These are phyloP conservation scores for Actenoides hombroni DNA, from an alignment of 2,113 vertebrate species.

Conservation along the genomic window DNA sequence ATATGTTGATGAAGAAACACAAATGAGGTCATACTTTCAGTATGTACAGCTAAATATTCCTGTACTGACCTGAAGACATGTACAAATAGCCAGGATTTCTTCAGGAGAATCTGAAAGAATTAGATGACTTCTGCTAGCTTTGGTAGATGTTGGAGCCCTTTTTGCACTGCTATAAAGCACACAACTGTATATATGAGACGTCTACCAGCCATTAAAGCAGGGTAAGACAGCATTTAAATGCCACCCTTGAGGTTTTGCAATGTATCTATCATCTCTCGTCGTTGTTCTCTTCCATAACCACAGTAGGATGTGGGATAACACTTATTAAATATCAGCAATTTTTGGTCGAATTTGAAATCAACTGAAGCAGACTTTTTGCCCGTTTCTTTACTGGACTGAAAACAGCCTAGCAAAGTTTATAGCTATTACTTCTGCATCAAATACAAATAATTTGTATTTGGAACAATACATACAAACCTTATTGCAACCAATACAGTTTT, in stretches of 20 bases:
- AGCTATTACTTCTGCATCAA: not conserved
- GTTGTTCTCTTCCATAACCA: no score
- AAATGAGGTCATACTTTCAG: not conserved
- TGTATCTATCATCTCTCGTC: no score
- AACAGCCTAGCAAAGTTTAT: not conserved
- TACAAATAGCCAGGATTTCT: not conserved
- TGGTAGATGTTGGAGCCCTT: not conserved
- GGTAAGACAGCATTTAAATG: not conserved
- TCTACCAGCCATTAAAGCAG: not conserved
- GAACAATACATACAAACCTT: fast-evolving
- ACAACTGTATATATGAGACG: fast-evolving
- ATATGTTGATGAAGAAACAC: not conserved
- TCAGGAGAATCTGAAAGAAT: not conserved
- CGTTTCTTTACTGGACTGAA: not conserved
- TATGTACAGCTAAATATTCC: not conserved
- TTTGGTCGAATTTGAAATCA: not conserved
- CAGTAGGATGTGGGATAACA: not conserved
- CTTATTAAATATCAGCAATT: not conserved
- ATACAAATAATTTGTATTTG: not conserved
- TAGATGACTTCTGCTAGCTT: not conserved
- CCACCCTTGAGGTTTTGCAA: not conserved
- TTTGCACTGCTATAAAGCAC: fast-evolving
- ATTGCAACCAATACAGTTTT: not conserved
- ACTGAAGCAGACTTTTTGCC: not conserved
- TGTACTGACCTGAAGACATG: not conserved